phyloP scores from a whole-genome alignment of 2,797 vertebrate species.

The Caiman crocodilus region DNA sequence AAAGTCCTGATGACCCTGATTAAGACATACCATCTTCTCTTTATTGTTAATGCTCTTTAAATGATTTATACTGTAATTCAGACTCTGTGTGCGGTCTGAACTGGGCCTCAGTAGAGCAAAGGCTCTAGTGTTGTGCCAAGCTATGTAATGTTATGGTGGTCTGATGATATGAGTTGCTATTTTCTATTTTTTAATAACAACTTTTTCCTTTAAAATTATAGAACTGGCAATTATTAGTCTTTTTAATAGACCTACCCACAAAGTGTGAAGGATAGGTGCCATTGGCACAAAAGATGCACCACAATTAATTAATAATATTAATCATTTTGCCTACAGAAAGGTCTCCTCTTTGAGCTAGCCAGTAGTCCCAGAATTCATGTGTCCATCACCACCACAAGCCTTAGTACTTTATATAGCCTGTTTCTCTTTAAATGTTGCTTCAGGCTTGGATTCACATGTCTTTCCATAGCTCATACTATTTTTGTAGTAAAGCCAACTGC shows the following conservation, averaged over 20 bases:
- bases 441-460: conserved; percentile 69
- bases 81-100: conserved; percentile 82
- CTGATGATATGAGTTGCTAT: conserved; percentile 76
- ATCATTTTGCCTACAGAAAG: conserved; percentile 42
- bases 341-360: conserved; percentile 17
- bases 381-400: conserved; percentile 44
- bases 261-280: conserved; percentile 70
- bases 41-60: conserved; percentile 54
- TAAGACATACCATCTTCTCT: conserved; percentile 73
- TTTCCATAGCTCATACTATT: conserved; percentile 66
- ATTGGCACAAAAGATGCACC: conserved; percentile 44
- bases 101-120: conserved; percentile 71
- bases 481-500: conserved; percentile 67
- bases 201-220: conserved; percentile 74
- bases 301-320: conserved; percentile 58
- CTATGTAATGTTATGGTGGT: conserved; percentile 77
- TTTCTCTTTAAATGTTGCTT: conserved; percentile 71
- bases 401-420: conserved; percentile 49
- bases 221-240: conserved; percentile 57
- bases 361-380: conserved; percentile 43
- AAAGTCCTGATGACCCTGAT: conserved; percentile 49
- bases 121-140: conserved; percentile 79
- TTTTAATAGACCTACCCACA: conserved; percentile 67
- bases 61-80: conserved; percentile 72
- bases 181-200: conserved; percentile 80